Percentiles rank a stretch among this genome's conserved stretches.
Conservation (phyloP, 1,140 invertebrate species). For the Drosophila trapezifrons region DNA sequence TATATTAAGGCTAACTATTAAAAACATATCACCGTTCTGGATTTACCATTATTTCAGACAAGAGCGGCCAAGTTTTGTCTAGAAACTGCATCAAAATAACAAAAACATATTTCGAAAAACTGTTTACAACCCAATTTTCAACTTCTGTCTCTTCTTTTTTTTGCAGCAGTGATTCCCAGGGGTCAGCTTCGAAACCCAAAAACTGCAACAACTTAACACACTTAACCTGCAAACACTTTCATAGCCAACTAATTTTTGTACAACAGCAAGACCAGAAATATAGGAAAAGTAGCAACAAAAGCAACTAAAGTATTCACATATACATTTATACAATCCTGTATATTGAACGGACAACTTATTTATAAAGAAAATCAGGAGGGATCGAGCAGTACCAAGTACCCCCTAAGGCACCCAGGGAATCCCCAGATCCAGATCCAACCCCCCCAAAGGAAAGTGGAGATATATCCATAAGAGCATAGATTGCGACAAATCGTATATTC, state of each 20-base stretch:
- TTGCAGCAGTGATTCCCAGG: constrained; percentile 74
- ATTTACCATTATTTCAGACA: not conserved
- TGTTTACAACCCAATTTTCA: not conserved
- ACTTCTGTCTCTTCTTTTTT: constrained; percentile 25
- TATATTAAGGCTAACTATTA: no score
- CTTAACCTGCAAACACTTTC: constrained; percentile 49
- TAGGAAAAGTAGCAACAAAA: constrained; percentile 18
- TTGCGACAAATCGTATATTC: constrained; percentile 64
- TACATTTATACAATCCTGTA: constrained; percentile 54
- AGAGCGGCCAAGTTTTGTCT: no score
- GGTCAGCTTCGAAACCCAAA: constrained; percentile 67
- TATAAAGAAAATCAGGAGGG: constrained; percentile 16
- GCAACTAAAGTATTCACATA: constrained; percentile 41
- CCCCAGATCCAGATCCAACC: constrained; percentile 12
- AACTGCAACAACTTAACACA: constrained; percentile 26
- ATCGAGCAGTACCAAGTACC: constrained; percentile 35
- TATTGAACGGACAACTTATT: constrained; percentile 41
- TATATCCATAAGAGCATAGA: constrained; percentile 25
- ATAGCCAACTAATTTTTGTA: constrained; percentile 67
- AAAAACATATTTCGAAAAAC: not conserved
- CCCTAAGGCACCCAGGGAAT: constrained; percentile 33
- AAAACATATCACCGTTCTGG: no score
- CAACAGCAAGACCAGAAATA: constrained; percentile 19
- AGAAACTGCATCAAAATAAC: not conserved
- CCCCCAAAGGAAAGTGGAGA: constrained; percentile 34